These are phyloP conservation scores for Cremastinae sp. DNA, from an alignment of 2,888 invertebrate genomes.

Conservation along the genomic window DNA sequence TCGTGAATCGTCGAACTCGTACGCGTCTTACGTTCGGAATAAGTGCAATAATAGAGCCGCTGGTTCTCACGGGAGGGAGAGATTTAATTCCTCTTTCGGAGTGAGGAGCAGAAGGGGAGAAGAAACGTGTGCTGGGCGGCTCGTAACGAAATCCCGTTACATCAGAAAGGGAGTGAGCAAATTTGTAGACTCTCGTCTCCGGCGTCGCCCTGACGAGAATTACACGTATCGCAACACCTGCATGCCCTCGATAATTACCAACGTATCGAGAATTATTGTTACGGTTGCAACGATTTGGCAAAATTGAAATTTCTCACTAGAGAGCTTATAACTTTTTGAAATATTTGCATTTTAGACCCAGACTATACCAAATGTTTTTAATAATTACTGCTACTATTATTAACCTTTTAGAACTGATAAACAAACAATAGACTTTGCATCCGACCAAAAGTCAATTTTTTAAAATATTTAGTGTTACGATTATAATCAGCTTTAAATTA, in stretches of 20 bases:
- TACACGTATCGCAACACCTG: slow-evolving; percentile 38
- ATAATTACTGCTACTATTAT: too few species aligned
- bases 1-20: too few species aligned
- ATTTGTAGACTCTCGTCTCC: slow-evolving; percentile 44
- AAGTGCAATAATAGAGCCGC: slow-evolving; percentile 34
- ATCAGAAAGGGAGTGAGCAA: slow-evolving; percentile 48
- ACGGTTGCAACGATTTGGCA: neutral
- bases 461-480: too few species aligned
- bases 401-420: too few species aligned
- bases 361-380: too few species aligned
- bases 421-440: too few species aligned
- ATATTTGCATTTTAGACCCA: too few species aligned
- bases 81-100: neutral
- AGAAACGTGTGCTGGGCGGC: slow-evolving; percentile 71
- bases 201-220: neutral
- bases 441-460: too few species aligned
- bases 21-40: slow-evolving; percentile 8
- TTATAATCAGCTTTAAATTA: too few species aligned
- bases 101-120: neutral
- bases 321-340: too few species aligned
- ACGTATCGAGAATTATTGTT: neutral
- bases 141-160: slow-evolving; percentile 75
- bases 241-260: slow-evolving; percentile 16
- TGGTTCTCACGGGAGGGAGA: slow-evolving; percentile 41
- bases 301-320: neutral